Percentiles rank a stretch among this genome's conserved stretches.
These are phyloP conservation scores for Prolemur simus DNA, from an alignment of 2,113 vertebrate species.

Conservation along the genomic window DNA sequence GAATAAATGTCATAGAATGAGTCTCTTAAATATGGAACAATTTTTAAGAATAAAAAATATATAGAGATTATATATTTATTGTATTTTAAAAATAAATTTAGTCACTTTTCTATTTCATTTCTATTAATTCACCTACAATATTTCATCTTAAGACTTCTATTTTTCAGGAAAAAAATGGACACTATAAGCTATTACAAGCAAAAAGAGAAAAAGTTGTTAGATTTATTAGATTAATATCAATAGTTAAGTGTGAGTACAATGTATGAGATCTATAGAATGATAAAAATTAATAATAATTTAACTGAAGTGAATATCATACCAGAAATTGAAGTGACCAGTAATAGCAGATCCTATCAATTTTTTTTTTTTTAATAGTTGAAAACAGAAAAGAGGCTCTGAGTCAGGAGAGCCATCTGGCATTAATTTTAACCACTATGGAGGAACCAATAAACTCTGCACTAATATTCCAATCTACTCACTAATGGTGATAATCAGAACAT, in stretches of 20 bases:
- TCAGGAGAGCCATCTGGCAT: slow-evolving; percentile 52
- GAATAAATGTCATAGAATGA: not conserved
- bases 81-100: not conserved
- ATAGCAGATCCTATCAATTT: not conserved
- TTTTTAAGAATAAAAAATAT: not conserved
- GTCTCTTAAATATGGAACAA: not conserved
- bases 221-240: not conserved
- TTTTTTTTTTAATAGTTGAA: not conserved
- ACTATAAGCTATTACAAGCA: not conserved
- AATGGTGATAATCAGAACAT: slow-evolving; percentile 52
- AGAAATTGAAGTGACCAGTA: not conserved
- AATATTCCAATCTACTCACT: slow-evolving; percentile 57
- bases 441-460: slow-evolving; percentile 60
- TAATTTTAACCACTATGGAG: slow-evolving; percentile 37
- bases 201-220: not conserved
- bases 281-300: not conserved
- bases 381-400: not conserved
- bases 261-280: not conserved
- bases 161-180: not conserved
- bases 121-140: not conserved
- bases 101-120: not conserved
- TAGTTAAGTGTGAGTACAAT: not conserved
- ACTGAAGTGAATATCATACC: not conserved
- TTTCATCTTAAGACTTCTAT: not conserved
- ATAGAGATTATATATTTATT: not conserved